A percentile compares a stretch with the other conserved stretches of the same genome.
These are phyloP conservation scores for Grapholita molesta DNA, from an alignment of 1,140 invertebrate species.

Conservation along the genomic window DNA sequence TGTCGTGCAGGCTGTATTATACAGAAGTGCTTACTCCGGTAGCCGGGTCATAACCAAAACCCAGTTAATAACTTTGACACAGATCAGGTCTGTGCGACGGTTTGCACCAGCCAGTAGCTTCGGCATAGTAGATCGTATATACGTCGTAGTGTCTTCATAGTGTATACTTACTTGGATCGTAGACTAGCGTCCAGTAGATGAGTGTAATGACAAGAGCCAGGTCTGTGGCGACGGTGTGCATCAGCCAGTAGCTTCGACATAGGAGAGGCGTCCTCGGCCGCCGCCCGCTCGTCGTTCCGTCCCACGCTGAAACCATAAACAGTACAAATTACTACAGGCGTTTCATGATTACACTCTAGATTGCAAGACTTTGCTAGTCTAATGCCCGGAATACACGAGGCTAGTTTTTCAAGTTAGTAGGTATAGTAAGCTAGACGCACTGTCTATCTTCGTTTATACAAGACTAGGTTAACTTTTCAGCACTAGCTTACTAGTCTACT, in stretches of 20 bases:
- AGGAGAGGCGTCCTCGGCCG: constrained; percentile 54
- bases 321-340: neutral
- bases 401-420: too few species aligned
- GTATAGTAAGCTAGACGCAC: too few species aligned
- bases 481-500: too few species aligned
- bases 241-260: constrained; percentile 80
- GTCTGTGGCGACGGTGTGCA: constrained; percentile 80
- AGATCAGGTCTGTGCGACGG: neutral
- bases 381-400: too few species aligned
- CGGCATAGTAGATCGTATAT: too few species aligned
- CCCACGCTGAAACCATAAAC: constrained; percentile 48
- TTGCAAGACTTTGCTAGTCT: too few species aligned
- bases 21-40: too few species aligned
- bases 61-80: too few species aligned
- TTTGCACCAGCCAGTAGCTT: neutral
- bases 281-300: constrained; percentile 49
- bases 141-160: neutral
- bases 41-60: too few species aligned
- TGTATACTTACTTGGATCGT: constrained; percentile 78
- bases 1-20: too few species aligned
- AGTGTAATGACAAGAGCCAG: constrained; percentile 82
- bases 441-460: too few species aligned
- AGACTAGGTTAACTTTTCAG: too few species aligned
- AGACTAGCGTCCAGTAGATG: constrained; percentile 82
- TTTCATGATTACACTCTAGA: neutral